Evolutionary conservation across 1,140 invertebrate genomes (phyloP), one percentile per base, ranked within the genome.

Genomic region (Zaprionus lachaisei): DNA sequence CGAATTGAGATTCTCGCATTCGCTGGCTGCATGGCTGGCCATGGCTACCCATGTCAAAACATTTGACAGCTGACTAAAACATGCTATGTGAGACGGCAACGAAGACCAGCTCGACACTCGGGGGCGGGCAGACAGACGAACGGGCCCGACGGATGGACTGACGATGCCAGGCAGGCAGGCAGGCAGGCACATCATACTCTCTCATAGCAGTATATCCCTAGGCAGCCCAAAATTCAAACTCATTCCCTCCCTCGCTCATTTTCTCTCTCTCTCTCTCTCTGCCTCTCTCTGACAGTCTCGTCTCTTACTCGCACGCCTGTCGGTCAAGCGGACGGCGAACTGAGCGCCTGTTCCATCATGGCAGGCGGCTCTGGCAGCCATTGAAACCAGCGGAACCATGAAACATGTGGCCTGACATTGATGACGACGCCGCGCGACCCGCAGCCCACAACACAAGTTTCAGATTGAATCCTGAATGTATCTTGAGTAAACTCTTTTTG

Each of bases 61-160:
- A 92, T 92, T 92, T 92, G 91, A 92, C 91, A 92, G 91, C 91
- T 92, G 91, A 92, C 91, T 92, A 84, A 87, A 91, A 87, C 89
- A 92, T 81, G 80, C 80, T 83, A 86, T 86, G 83, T 78, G 86
- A 78, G 65, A 66, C 69, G 66, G 69, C 14, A 69, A 44, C 67
- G 68, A 34, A 57, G 41, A 61, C 62, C 51, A 65, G 54, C 47
- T 55, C 37, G 64, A 54, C 69, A 64, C 26, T n/a, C 62, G 47
- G 28, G 65, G 63, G 73, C 63, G 58, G 76, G 22, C 41, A 65
- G 64, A 56, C 62, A 17, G 31, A 17, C 15, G 41, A 17, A 6
- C 41, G 41, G n/a, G 41, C n/a, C n/a, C n/a, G 41, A 47, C 47
- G 47, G 47, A 51, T 20, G 47, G 47, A 41, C 14, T n/a, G 38